phyloP scores from a whole-genome alignment of 37 sponge, comb jelly and placozoan species.

The Ianthella basta region DNA sequence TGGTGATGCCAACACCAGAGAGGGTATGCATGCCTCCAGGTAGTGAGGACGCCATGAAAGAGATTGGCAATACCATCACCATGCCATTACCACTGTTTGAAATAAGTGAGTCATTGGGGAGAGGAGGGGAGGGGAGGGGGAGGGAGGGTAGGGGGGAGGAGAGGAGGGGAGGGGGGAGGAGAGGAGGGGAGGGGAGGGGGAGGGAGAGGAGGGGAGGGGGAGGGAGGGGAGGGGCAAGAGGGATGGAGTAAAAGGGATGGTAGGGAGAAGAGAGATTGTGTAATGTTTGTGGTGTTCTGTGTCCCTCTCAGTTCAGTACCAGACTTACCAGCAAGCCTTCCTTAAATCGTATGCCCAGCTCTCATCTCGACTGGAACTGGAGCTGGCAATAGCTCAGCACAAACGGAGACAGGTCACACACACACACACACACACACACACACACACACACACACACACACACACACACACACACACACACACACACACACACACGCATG shows the following conservation, averaged over 20 bases:
- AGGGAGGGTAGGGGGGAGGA: too few species aligned
- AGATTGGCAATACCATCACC: slow-evolving; percentile 44
- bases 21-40: slow-evolving; percentile 85
- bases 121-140: too few species aligned
- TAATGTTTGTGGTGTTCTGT: background rate
- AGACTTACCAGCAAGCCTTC: slow-evolving; percentile 75
- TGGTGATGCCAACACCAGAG: slow-evolving; percentile 76
- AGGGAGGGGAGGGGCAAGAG: too few species aligned
- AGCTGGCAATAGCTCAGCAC: slow-evolving; percentile 70
- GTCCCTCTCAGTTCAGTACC: slow-evolving; percentile 59
- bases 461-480: too few species aligned
- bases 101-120: slow-evolving; percentile 48
- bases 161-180: too few species aligned
- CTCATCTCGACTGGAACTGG: slow-evolving; percentile 65
- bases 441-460: too few species aligned
- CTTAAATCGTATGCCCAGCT: slow-evolving; percentile 62
- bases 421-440: too few species aligned
- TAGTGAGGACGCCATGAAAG: slow-evolving; percentile 53
- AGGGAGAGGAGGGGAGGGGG: too few species aligned
- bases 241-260: too few species aligned
- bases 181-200: too few species aligned
- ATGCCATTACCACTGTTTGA: slow-evolving; percentile 78
- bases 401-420: slow-evolving; percentile 56
- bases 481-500: too few species aligned
- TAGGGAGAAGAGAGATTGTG: background rate